Evolutionary conservation across 2,797 vertebrate species (phyloP), one percentile per base, ranked within the genome.

Genomic region (Amblyraja radiata): DNA sequence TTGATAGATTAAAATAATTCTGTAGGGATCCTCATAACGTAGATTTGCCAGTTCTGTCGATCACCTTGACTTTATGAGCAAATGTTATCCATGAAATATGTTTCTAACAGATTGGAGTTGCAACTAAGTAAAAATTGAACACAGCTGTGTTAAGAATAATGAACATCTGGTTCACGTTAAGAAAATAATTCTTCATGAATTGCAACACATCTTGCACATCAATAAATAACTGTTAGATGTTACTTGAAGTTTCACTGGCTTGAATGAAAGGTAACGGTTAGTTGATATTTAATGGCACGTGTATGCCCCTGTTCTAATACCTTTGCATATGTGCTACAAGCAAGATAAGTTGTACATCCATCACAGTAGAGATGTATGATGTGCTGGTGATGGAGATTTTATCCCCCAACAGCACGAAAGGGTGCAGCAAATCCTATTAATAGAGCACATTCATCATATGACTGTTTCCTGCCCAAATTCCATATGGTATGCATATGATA

Each of bases 161-260:
- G 90, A 46, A 76, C 39, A 92, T 92, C 90, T 92, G 90, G 58
- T 92, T 92, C 25, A 74, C 21, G 46, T 46, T 46, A 2, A 54
- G 13, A 54, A 92, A 54, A 92, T 92, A 92, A 92, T 74, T 74
- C 23, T 54, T 91, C 90, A 54, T 91, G 36, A 28, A 91, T n/a
- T 54, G 71, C 13, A 25, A 16, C 21, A 46, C 18, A 91, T 91
- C 36, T 91, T 74, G 88, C 65, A 76, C 71, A 46, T 92, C 71
- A 92, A 76, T 76, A 74, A 76, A 92, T 23, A 92, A 92, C 36
- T 21, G 6, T 14, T 92, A 76, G 10, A 25, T 71, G 36, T 54
- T 74, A 6, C 32, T 74, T 92, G 21, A 74, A 58, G 16, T 88
- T 65, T 88, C 61, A 63, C 11, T 58, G 68, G n/a, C 61, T 63